These are phyloP conservation scores for Synchiropus splendidus DNA, from an alignment of 2,113 vertebrate genomes.

Conservation along the genomic window DNA sequence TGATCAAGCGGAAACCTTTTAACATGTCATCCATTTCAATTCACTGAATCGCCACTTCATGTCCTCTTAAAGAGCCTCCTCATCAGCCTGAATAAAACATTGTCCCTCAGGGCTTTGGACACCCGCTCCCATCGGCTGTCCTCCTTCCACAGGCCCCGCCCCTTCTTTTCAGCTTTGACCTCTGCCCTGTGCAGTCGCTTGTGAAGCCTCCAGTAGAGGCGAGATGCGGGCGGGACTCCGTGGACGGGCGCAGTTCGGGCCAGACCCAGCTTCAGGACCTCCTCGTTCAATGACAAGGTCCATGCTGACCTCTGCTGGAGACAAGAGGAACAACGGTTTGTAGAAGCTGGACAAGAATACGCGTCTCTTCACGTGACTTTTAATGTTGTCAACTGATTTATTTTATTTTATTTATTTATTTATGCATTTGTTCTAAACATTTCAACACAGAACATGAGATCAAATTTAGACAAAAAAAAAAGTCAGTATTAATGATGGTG, in stretches of 20 bases:
- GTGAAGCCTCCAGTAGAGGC: conserved; percentile 77
- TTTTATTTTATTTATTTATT: not conserved
- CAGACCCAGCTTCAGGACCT: conserved; percentile 77
- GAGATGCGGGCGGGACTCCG: conserved; percentile 67
- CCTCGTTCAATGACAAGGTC: conserved; percentile 76
- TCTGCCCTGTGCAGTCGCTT: conserved; percentile 82
- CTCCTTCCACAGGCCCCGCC: conserved; percentile 81
- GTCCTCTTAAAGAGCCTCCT: conserved; percentile 58
- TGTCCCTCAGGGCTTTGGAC: conserved; percentile 43
- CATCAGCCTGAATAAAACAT: conserved; percentile 51
- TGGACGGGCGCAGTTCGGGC: conserved; percentile 69
- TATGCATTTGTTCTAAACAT: not conserved
- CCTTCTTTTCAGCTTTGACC: conserved; percentile 74
- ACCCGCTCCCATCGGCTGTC: conserved; percentile 64
- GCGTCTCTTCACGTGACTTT: too few relatives aligned
- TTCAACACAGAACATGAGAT: too few relatives aligned
- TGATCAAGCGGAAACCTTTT: too few relatives aligned
- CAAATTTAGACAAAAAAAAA: too few relatives aligned
- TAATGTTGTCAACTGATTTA: not conserved
- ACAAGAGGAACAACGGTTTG: conserved; percentile 10
- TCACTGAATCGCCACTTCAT: conserved; percentile 3
- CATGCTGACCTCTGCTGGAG: conserved; percentile 69
- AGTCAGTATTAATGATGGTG: too few relatives aligned
- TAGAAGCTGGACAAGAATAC: too few relatives aligned
- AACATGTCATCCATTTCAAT: too few relatives aligned